Conservation (phyloP, 2,113 vertebrate species). For the Neodon shergylaensis region DNA sequence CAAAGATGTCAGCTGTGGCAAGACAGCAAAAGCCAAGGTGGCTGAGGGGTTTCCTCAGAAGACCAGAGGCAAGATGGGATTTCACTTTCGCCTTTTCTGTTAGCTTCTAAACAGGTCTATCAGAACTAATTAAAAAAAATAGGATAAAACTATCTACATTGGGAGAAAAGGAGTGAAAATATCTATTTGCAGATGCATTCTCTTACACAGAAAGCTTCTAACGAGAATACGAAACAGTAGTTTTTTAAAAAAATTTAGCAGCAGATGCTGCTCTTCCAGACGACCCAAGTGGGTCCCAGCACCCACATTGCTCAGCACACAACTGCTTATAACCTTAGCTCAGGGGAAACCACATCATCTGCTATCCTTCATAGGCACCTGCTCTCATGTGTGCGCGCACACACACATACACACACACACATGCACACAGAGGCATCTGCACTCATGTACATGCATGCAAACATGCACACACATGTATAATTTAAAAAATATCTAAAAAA, state of each 20-base stretch:
- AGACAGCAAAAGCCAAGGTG: neutral
- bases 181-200: neutral
- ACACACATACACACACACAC: no score
- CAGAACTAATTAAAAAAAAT: neutral
- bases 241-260: neutral
- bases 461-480: neutral
- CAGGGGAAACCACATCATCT: neutral
- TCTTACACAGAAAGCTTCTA: neutral
- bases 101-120: neutral
- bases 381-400: neutral
- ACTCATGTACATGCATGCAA: neutral
- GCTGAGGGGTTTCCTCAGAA: neutral
- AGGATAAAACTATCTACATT: neutral
- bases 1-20: neutral
- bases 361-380: neutral
- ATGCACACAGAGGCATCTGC: neutral
- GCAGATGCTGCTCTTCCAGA: neutral
- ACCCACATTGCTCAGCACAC: neutral
- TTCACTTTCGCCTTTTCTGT: neutral
- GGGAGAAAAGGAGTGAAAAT: neutral
- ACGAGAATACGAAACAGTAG: neutral
- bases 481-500: neutral
- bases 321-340: neutral
- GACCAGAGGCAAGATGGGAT: neutral
- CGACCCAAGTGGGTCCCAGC: neutral